Base-by-base conservation (phyloP, 2,888 invertebrate species). In the Odontocerum albicorne region DNA sequence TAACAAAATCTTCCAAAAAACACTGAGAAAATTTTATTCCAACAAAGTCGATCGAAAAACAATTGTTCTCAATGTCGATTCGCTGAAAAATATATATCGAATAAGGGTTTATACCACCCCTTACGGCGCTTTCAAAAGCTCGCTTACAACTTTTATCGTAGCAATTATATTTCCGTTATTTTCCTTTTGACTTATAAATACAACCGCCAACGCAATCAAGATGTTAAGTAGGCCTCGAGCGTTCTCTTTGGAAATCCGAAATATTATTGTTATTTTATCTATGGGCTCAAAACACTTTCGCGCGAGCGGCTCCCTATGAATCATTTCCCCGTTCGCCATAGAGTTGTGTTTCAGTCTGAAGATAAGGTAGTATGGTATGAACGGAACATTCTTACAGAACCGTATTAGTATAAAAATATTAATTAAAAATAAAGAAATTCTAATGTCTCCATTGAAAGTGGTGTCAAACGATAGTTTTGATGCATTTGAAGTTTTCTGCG, bases 151-250 rank as follows among this genome's bases (percentile, higher is more conserved):
- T 49, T 57, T 57, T 57, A 57, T 50, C 45, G 54, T 35, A 32
- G 44, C 57, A 57, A 57, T 57, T 57, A 57, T 54, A 57, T 57
- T 57, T 57, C 50, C 33, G 49, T 57, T 57, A 54, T 54, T 57
- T 57, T 54, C 54, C 53, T 57, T 54, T 54, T 45, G 54, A 50
- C 54, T 54, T 57, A 54, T 51, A 54, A 57, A 57, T 54, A 57
- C 57, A 54, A 54, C 54, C 53, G 45, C 44, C 39, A 49, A 57
- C 49, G 53, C 49, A 57, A 57, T 57, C 57, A 54, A 47, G 49
- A 54, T 50, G 54, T 49, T 49, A 32, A 36, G 39, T 36, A 39
- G 49, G 39, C 53, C 40, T n/a, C 42, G 33, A 39, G 49, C 38
- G 42, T 39, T 39, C 47, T 38, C 40, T 32, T 31, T 33, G 47